Percentiles rank a stretch among this genome's conserved stretches.
These are phyloP conservation scores for Paraplagusia blochii DNA, from an alignment of 2,113 vertebrate genomes.

Conservation along the genomic window DNA sequence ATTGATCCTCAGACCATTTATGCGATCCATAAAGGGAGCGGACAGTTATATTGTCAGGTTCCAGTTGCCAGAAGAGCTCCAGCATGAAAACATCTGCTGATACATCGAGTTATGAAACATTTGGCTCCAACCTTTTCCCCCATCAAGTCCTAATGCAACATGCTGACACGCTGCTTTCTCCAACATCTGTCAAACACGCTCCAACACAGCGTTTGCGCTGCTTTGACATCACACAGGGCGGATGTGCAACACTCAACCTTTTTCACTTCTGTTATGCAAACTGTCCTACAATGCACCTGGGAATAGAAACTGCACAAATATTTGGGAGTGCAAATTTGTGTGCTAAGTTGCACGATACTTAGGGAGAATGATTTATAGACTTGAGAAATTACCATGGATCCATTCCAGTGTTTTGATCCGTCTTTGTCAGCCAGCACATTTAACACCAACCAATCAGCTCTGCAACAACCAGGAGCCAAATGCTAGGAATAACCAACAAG, in stretches of 20 bases:
- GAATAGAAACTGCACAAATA: background rate
- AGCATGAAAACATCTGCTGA: conserved; percentile 1
- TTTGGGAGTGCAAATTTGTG: no score
- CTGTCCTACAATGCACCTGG: background rate
- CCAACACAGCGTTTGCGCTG: background rate
- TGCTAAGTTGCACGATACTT: no score
- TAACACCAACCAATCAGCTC: no score
- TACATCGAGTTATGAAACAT: background rate
- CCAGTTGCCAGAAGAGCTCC: background rate
- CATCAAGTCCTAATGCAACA: background rate
- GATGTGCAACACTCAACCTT: background rate
- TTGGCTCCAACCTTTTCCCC: background rate
- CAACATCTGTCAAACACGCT: conserved; percentile 7
- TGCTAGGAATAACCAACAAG: no score
- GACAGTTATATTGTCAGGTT: background rate
- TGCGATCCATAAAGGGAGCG: background rate
- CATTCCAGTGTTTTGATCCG: no score
- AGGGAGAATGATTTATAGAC: no score
- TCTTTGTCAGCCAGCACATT: no score
- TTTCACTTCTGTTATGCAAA: background rate
- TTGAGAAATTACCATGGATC: no score
- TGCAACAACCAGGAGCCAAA: no score
- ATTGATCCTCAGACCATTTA: no score
- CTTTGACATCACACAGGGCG: background rate
- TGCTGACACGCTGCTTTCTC: conserved; percentile 1